These are phyloP conservation scores for Brachirus orientalis DNA, from an alignment of 2,113 vertebrate species.

Conservation along the genomic window DNA sequence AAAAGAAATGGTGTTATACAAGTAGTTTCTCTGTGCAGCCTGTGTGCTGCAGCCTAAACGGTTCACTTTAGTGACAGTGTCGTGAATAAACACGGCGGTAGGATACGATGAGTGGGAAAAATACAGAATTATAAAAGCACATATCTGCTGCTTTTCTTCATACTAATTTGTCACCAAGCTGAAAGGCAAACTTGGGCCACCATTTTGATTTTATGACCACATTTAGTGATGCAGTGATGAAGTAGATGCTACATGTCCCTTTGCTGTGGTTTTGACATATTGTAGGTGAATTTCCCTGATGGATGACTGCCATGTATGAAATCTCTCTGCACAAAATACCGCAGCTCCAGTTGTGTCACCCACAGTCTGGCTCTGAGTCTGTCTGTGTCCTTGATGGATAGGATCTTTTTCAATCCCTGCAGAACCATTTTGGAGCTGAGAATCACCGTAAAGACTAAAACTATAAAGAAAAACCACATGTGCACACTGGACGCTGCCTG, in stretches of 20 bases:
- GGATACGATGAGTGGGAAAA: not conserved
- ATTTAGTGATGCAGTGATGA: conserved; percentile 16
- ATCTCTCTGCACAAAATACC: conserved; percentile 6
- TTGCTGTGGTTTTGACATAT: conserved; percentile 20
- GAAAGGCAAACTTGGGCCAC: conserved; percentile 12
- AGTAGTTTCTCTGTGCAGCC: conserved; percentile 44
- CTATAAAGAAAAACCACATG: too few species aligned
- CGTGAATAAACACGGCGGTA: conserved; percentile 19
- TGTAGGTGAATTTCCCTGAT: conserved; percentile 62
- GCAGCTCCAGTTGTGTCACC: conserved; percentile 6
- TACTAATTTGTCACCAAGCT: conserved; percentile 11
- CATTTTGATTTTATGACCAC: conserved; percentile 50
- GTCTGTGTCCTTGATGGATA: not conserved
- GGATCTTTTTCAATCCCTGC: not conserved
- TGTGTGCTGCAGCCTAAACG: conserved; percentile 29
- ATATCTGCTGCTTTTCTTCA: conserved; percentile 1
- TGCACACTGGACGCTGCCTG: too few species aligned
- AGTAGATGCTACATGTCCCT: conserved; percentile 32
- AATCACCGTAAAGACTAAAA: not conserved
- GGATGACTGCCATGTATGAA: conserved; percentile 53
- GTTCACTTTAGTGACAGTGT: conserved; percentile 23
- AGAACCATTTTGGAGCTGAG: not conserved
- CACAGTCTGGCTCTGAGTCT: not conserved
- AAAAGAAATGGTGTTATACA: conserved; percentile 39
- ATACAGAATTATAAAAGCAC: not conserved